phyloP scores from a whole-genome alignment of 1,140 invertebrate species.

The Papilio polytes region DNA sequence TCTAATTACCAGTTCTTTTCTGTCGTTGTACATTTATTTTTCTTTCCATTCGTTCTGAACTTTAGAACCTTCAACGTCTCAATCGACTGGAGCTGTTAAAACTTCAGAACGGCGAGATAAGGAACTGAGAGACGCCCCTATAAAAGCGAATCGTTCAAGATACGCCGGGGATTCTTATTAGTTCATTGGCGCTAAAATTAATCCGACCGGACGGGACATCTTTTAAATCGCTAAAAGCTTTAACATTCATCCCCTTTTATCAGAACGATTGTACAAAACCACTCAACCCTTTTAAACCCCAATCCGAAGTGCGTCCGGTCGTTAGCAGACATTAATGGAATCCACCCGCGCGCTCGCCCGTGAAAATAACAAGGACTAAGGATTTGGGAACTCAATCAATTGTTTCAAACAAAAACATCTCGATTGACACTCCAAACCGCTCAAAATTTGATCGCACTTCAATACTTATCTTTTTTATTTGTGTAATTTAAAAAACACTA shows the following conservation, averaged over 20 bases:
- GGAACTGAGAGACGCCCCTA: constrained; percentile 36
- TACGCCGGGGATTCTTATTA: constrained; percentile 57
- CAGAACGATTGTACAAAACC: constrained; percentile 82
- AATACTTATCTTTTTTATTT: constrained; percentile 7
- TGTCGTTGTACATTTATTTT: neutral
- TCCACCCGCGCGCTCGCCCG: constrained; percentile 73
- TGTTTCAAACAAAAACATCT: constrained; percentile 65
- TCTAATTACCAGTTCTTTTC: neutral
- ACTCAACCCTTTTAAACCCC: constrained; percentile 83
- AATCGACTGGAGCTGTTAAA: constrained; percentile 31
- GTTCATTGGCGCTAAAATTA: constrained; percentile 72
- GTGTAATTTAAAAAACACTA: neutral
- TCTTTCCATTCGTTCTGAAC: constrained; percentile 7
- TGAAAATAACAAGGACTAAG: constrained; percentile 78
- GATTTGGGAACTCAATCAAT: constrained; percentile 69
- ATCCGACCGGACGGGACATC: constrained; percentile 68
- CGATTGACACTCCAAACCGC: constrained; percentile 42
- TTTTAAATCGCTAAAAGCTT: constrained; percentile 80
- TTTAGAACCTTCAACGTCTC: constrained; percentile 21
- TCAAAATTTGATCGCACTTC: neutral
- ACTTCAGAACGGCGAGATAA: constrained; percentile 35
- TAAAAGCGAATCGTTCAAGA: constrained; percentile 39
- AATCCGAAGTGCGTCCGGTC: constrained; percentile 82
- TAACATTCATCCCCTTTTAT: constrained; percentile 80
- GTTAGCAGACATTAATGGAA: constrained; percentile 83